phyloP scores from a whole-genome alignment of 2,797 vertebrate species.

The Tympanoctomys barrerae region DNA sequence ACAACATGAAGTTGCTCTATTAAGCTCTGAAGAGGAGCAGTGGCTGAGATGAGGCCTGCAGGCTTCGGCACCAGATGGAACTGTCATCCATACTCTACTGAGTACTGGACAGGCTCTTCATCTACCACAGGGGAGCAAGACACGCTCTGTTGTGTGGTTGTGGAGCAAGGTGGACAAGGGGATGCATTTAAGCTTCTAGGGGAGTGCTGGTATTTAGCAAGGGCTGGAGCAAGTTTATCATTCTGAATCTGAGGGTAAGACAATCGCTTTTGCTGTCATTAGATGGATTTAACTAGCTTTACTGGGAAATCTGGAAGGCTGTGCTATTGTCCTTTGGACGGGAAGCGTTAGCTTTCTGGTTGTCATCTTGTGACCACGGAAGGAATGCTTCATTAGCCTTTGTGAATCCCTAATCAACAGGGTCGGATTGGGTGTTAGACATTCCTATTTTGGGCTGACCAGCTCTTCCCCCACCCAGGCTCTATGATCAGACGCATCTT shows the following conservation, averaged over 20 bases:
- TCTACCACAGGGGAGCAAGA: not conserved
- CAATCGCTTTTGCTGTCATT: not conserved
- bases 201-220: not conserved
- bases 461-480: not conserved
- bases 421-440: not conserved
- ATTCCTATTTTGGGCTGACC: not conserved
- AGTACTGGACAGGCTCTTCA: not conserved
- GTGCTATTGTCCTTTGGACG: not conserved
- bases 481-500: not conserved
- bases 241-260: constrained; percentile 25
- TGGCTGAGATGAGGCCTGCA: not conserved
- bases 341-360: not conserved
- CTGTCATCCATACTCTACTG: not conserved
- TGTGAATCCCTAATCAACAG: not conserved
- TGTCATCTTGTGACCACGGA: not conserved
- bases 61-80: not conserved
- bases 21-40: not conserved
- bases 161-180: not conserved
- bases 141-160: not conserved
- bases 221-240: not conserved
- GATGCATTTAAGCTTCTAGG: not conserved
- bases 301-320: not conserved
- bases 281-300: not conserved
- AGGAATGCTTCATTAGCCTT: not conserved
- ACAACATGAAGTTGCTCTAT: not conserved